Evolutionary conservation across 2,113 vertebrate species (phyloP).

Genomic region (Grammatotria lemairii): DNA sequence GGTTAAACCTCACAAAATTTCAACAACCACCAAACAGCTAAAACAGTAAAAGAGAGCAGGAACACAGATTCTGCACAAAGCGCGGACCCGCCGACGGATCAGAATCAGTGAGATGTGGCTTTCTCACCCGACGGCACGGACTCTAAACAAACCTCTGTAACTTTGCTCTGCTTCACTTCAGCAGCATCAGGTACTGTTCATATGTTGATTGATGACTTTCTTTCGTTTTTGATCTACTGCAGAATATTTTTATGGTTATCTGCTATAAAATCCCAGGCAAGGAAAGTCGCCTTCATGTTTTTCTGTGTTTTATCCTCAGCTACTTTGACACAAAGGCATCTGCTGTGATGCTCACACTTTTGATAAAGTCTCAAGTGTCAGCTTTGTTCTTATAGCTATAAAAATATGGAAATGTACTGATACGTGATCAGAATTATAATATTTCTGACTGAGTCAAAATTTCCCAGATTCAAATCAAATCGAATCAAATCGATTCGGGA

Average conservation of each 20-base stretch:
- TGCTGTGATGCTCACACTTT: background rate
- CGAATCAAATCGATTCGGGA: background rate
- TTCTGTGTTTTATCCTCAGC: background rate
- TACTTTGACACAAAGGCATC: background rate
- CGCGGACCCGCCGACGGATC: rapidly evolving
- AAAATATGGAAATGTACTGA: background rate
- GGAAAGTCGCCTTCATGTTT: background rate
- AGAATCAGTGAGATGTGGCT: background rate
- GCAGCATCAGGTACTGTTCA: background rate
- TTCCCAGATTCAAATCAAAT: background rate
- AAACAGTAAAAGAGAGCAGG: background rate
- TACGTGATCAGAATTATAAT: background rate
- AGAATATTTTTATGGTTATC: background rate
- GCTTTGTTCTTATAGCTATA: background rate
- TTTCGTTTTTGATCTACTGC: background rate
- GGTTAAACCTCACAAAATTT: background rate
- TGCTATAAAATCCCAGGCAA: background rate
- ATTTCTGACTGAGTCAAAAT: background rate
- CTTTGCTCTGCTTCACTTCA: background rate
- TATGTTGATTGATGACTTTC: background rate
- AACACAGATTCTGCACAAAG: background rate
- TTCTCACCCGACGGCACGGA: background rate
- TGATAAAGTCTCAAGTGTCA: background rate
- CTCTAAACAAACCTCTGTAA: background rate
- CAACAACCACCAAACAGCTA: background rate